Conservation (phyloP, 2,797 vertebrate genomes). For the Oceanodroma leucorhoa region DNA sequence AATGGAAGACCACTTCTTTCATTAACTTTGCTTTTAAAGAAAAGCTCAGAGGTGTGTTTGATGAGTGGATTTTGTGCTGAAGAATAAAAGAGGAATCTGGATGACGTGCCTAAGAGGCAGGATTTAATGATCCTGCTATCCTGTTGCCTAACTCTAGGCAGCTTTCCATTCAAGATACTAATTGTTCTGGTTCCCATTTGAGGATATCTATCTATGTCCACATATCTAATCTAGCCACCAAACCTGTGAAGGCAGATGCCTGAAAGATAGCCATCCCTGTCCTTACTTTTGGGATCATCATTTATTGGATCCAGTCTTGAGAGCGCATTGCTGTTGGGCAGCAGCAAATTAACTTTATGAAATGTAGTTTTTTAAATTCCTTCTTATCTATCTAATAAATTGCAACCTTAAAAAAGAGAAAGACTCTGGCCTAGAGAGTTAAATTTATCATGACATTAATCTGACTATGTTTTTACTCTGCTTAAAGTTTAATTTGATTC, state of each 20-base stretch:
- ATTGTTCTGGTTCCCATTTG: not conserved
- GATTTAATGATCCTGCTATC: not conserved
- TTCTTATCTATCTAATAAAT: constrained; percentile 51
- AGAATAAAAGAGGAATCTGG: not conserved
- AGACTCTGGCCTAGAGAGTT: constrained; percentile 30
- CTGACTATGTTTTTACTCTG: constrained; percentile 42
- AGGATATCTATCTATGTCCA: not conserved
- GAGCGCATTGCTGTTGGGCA: not conserved
- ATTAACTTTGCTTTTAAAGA: not conserved
- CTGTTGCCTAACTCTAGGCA: not conserved
- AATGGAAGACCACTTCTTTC: not conserved
- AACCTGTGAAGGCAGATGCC: not conserved
- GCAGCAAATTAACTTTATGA: constrained; percentile 32
- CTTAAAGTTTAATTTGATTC: constrained; percentile 64
- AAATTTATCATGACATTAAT: constrained; percentile 52
- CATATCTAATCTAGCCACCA: not conserved
- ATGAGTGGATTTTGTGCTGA: not conserved
- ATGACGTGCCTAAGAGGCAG: not conserved
- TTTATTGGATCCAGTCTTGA: not conserved
- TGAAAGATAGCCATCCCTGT: not conserved
- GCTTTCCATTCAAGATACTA: not conserved
- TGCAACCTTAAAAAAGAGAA: constrained; percentile 25
- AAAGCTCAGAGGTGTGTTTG: not conserved
- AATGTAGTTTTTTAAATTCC: not conserved
- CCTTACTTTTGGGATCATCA: not conserved